Evolutionary conservation across 1,140 invertebrate genomes (phyloP).

Genomic region (Caenorhabditis briggsae): DNA sequence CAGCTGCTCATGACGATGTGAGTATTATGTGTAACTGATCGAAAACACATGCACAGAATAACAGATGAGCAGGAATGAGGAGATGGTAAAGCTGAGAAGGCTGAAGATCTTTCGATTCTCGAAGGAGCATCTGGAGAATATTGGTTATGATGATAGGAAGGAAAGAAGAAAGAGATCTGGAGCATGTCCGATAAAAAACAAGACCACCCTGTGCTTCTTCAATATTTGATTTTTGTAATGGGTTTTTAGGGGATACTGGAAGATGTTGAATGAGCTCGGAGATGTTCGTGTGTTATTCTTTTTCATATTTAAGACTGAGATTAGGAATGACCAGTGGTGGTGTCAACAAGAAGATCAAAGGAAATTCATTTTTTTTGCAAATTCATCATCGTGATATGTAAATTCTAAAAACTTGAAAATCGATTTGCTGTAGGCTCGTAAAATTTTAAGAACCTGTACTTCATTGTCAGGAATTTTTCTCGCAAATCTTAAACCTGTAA

Average conservation of each 20-base stretch:
- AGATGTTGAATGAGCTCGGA: too few species aligned
- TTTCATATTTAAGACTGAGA: neutral
- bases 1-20: constrained; percentile 52
- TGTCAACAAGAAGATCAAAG: too few species aligned
- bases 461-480: too few species aligned
- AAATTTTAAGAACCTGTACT: too few species aligned
- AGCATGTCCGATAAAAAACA: neutral
- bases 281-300: too few species aligned
- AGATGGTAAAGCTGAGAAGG: constrained; percentile 42
- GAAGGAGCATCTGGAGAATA: constrained; percentile 23
- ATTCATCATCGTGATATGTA: too few species aligned
- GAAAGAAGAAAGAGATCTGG: neutral
- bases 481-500: too few species aligned
- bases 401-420: too few species aligned
- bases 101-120: neutral
- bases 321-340: neutral
- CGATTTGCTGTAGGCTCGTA: too few species aligned
- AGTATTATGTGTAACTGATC: constrained; percentile 54
- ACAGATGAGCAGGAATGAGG: neutral
- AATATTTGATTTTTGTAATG: neutral
- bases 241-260: neutral
- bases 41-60: constrained; percentile 55
- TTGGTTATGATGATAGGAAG: constrained; percentile 24
- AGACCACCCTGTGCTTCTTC: neutral
- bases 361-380: too few species aligned